Evolutionary conservation across 2,113 vertebrate genomes (phyloP).

Genomic region (Hucho hucho): DNA sequence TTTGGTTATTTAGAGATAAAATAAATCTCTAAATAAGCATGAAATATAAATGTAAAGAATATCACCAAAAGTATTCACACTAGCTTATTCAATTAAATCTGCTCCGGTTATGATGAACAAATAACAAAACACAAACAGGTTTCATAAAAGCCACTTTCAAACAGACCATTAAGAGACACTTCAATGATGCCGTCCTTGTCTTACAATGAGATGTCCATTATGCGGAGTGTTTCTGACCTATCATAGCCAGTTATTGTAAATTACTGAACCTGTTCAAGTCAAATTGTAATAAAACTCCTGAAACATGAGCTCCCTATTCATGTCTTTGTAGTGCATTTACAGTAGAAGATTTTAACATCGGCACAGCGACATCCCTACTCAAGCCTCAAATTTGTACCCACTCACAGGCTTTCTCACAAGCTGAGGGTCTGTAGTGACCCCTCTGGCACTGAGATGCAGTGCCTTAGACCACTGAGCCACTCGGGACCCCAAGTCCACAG

Average conservation of each 20-base stretch:
- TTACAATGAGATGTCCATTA: background rate
- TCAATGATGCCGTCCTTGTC: background rate
- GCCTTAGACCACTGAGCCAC: too few species aligned
- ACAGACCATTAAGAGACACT: background rate
- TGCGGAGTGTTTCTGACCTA: constrained; percentile 10
- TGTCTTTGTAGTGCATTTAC: too few species aligned
- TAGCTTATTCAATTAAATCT: background rate
- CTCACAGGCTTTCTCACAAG: background rate
- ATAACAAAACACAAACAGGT: constrained; percentile 18
- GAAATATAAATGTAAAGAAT: background rate
- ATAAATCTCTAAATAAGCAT: background rate
- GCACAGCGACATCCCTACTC: too few species aligned
- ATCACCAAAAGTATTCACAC: background rate
- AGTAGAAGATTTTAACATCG: too few species aligned
- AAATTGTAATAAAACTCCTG: too few species aligned
- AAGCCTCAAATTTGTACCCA: background rate
- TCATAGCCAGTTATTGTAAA: background rate
- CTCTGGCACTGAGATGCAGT: too few species aligned
- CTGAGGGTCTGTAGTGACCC: background rate
- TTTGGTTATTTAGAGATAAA: constrained; percentile 29
- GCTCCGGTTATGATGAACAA: background rate
- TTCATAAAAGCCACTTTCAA: constrained; percentile 23
- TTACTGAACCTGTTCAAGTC: too few species aligned
- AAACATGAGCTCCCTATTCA: too few species aligned
- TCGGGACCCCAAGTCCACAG: background rate